A percentile compares a stretch with the other conserved stretches of the same genome.
Evolutionary conservation across 2,113 vertebrate genomes (phyloP).

Genomic region (Halcyon senegalensis): DNA sequence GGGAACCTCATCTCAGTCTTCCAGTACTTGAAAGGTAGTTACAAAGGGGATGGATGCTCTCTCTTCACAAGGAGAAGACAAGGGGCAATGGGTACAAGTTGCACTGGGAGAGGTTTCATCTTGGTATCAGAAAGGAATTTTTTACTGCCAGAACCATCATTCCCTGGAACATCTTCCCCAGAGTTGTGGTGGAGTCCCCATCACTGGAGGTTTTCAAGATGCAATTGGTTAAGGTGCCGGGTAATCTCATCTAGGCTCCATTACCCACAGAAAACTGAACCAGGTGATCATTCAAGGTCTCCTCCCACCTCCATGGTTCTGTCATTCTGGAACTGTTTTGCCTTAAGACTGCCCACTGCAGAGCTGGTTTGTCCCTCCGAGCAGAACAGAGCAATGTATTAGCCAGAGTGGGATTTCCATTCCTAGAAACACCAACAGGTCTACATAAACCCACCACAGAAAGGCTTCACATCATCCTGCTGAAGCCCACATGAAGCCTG

Average conservation of each 20-base stretch:
- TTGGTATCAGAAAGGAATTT: not conserved
- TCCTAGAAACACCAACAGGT: not conserved
- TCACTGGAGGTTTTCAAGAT: not conserved
- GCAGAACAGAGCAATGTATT: not conserved
- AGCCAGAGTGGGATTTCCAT: not conserved
- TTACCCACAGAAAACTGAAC: not conserved
- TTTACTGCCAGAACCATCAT: not conserved
- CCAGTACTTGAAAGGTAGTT: not conserved
- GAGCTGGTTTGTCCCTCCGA: not conserved
- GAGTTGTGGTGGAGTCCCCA: not conserved
- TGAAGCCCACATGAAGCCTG: not conserved
- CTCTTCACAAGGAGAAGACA: not conserved
- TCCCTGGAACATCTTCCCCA: not conserved
- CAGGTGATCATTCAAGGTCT: rapidly evolving
- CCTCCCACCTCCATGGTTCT: not conserved
- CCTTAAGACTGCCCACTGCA: not conserved
- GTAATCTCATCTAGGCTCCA: not conserved
- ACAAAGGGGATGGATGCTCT: not conserved
- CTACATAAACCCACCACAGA: not conserved
- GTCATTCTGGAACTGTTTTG: not conserved
- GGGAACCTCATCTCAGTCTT: not conserved
- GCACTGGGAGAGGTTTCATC: not conserved
- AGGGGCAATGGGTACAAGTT: not conserved
- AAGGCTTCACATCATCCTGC: not conserved
- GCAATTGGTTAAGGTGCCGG: not conserved